Percentiles rank a stretch among this genome's conserved stretches.
Evolutionary conservation across 2,797 vertebrate species (phyloP).

Genomic region (Percopsis omiscomaycus): DNA sequence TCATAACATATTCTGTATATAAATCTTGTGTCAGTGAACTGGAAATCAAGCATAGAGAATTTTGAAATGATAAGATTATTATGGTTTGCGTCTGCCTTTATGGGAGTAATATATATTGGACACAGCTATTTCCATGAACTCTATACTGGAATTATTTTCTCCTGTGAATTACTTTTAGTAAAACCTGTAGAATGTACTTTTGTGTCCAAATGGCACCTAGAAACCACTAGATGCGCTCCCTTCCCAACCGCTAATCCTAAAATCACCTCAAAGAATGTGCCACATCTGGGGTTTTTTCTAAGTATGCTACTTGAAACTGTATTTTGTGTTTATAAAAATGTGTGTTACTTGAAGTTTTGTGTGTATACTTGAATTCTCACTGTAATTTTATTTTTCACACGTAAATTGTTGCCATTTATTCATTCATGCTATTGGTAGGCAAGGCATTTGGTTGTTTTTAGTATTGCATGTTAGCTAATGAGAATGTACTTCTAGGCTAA

Average conservation of each 20-base stretch:
- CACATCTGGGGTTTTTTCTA: constrained; percentile 50
- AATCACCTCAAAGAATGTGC: constrained; percentile 67
- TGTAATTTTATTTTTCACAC: constrained; percentile 61
- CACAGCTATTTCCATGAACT: background rate
- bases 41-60: constrained; percentile 32
- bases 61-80: constrained; percentile 21
- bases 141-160: constrained; percentile 39
- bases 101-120: constrained; percentile 32
- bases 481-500: constrained; percentile 80
- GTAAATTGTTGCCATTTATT: constrained; percentile 63
- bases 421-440: constrained; percentile 67
- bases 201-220: constrained; percentile 35
- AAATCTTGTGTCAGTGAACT: constrained; percentile 50
- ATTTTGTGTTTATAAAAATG: constrained; percentile 62
- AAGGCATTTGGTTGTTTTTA: constrained; percentile 73
- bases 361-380: constrained; percentile 75
- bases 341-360: constrained; percentile 75
- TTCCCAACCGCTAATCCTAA: constrained; percentile 41
- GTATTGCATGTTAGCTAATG: constrained; percentile 80
- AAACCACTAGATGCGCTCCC: constrained; percentile 33
- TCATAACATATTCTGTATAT: constrained; percentile 54
- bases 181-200: constrained; percentile 56
- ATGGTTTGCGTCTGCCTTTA: constrained; percentile 40
- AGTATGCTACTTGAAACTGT: constrained; percentile 66
- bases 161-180: constrained; percentile 41